Percentiles rank a stretch among this genome's conserved stretches.
Evolutionary conservation across 2,113 vertebrate genomes (phyloP).

Genomic region (Phainopepla nitens): DNA sequence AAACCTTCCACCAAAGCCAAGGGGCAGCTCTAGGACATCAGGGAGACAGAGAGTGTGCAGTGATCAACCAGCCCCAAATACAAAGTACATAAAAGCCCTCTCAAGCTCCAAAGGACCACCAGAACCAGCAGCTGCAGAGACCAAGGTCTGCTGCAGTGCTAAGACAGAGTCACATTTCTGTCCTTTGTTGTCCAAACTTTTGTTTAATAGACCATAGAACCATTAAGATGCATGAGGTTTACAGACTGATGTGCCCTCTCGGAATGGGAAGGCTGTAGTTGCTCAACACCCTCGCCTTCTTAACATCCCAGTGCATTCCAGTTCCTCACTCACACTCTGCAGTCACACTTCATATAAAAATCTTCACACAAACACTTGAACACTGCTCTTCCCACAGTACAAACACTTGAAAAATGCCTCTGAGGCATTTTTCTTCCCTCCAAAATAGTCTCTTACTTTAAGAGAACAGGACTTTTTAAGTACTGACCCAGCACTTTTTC

Average conservation of each 20-base stretch:
- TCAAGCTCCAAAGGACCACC: neutral
- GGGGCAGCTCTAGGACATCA: neutral
- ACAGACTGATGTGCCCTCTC: neutral
- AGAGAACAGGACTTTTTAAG: neutral
- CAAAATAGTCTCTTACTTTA: neutral
- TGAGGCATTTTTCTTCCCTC: neutral
- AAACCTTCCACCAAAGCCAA: neutral
- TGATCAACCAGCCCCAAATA: neutral
- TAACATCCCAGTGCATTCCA: neutral
- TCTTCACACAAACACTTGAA: neutral
- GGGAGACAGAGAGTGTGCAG: neutral
- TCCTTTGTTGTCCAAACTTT: neutral
- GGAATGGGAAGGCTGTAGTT: neutral
- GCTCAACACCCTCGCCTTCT: neutral
- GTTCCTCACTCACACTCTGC: neutral
- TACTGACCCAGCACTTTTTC: neutral
- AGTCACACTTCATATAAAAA: neutral
- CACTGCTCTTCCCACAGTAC: neutral
- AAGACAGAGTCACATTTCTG: neutral
- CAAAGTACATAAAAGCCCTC: neutral
- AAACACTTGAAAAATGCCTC: neutral
- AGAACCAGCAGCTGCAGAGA: neutral
- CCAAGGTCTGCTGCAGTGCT: neutral
- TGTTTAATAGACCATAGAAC: slow-evolving; percentile 6
- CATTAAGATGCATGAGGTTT: neutral